These are phyloP conservation scores for Enteromius radiatus DNA, from an alignment of 2,797 vertebrate species.

Conservation along the genomic window DNA sequence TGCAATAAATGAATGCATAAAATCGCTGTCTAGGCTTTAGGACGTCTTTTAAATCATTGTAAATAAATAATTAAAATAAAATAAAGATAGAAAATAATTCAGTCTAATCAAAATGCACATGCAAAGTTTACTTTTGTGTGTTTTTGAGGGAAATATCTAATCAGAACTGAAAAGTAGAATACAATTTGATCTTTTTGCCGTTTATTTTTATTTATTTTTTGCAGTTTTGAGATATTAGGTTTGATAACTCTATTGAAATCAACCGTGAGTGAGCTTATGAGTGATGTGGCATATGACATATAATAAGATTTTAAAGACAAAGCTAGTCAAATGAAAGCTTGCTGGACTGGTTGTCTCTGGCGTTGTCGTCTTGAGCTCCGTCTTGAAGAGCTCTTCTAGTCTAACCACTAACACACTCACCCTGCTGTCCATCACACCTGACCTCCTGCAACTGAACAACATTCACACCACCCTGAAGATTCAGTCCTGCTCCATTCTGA, in stretches of 20 bases:
- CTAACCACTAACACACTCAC: constrained; percentile 54
- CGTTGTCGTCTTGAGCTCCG: constrained; percentile 17
- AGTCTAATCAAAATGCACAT: neutral
- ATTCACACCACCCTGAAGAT: constrained; percentile 7
- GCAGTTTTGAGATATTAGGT: neutral
- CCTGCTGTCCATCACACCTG: constrained; percentile 54
- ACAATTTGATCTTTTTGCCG: neutral
- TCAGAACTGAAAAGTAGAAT: neutral
- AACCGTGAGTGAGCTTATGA: neutral
- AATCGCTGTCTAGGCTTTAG: too few relatives aligned
- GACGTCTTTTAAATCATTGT: too few relatives aligned
- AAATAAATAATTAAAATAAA: too few relatives aligned
- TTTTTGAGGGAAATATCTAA: neutral
- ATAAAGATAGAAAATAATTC: neutral
- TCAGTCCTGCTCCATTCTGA: neutral
- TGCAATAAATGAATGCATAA: too few relatives aligned
- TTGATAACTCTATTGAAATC: neutral
- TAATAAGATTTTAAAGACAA: neutral
- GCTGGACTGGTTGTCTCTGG: constrained; percentile 67
- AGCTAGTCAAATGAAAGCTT: constrained; percentile 57
- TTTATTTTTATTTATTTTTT: too few relatives aligned
- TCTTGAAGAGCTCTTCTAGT: constrained; percentile 31
- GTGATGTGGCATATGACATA: too few relatives aligned
- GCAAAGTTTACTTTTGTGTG: neutral
- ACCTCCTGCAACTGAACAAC: constrained; percentile 19